Base-by-base conservation (phyloP, 2,113 vertebrate species). In the Prionailurus bengalensis region DNA sequence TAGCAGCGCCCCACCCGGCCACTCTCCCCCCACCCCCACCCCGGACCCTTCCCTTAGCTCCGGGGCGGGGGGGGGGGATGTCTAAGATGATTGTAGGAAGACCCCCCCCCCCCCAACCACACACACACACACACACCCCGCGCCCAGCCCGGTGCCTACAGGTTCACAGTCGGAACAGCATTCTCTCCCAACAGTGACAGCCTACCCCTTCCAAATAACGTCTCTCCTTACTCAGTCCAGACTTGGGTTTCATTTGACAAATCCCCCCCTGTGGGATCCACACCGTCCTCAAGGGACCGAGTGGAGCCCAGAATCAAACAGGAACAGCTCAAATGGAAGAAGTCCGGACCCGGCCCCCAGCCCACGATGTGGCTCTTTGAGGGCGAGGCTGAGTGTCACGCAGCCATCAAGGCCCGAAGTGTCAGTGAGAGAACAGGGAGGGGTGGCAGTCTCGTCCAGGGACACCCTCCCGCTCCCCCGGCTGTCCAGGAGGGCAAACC, bases 151-250 rank as follows among this genome's bases (percentile, higher is more conserved):
- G 7, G 2, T 61, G 21, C 58, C 19, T 23, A 58, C 19, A 61
- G 23, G 21, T 21, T 23, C 58, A 25, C 21, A 10, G 58, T 16
- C 53, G 11, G 73, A 27, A 31, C 25, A 15, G 25, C 13, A 15
- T 25, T 15, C 39, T 42, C 9, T 31, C 16, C 42, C 53, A 2
- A 29, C 6, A 0, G 16, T 0, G 1, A 14, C 5, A 4, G 39
- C 17, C 48, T 48, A n/a, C 25, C 19, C 48, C 39, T 31, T 27
- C 4, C 31, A 21, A 16, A n/a, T 7, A 27, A 21, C 42, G 1
- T 36, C 55, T 27, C 48, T 68, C 63, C 55, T 82, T 58, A 4
- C 53, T 76, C 12, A 16, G 23, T 51, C 61, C 36, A 42, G 65
- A 61, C 76, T 25, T 61, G 39, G 53, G 17, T 51, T 63, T 76